phyloP scores from a whole-genome alignment of 2,888 invertebrate species.

The Cephus sareptanus region DNA sequence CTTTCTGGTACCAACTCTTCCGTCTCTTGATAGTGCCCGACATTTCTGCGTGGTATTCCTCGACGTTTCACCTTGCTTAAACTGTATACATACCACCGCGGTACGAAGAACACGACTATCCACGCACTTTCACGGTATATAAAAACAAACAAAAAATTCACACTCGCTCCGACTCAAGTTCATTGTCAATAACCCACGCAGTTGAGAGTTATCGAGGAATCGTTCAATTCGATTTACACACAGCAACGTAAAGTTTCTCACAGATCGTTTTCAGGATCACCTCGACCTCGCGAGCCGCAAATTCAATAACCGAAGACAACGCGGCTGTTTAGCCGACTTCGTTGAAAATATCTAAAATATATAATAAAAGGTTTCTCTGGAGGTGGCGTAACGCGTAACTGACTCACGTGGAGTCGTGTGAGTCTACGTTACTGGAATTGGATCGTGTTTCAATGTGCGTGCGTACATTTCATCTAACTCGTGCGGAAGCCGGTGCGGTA shows the following conservation, averaged over 20 bases:
- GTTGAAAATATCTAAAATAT: neutral
- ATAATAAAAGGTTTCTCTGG: neutral
- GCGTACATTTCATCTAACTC: slow-evolving; percentile 29
- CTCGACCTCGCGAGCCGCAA: neutral
- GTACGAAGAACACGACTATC: neutral
- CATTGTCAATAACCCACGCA: neutral
- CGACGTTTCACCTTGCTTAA: neutral
- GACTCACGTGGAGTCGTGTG: neutral
- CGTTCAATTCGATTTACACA: neutral
- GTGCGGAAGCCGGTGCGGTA: neutral
- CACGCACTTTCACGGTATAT: neutral
- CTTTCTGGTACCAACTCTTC: slow-evolving; percentile 44
- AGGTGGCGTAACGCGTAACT: neutral
- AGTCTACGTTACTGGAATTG: slow-evolving; percentile 27
- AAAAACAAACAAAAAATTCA: neutral
- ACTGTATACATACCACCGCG: neutral
- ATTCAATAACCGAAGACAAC: neutral
- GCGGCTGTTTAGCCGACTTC: neutral
- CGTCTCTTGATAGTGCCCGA: slow-evolving; percentile 38
- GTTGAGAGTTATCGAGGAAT: neutral
- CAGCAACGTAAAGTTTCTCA: neutral
- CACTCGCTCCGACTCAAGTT: neutral
- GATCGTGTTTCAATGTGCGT: slow-evolving; percentile 32
- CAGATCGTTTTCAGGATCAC: neutral
- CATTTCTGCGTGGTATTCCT: slow-evolving; percentile 21